Evolutionary conservation across 1,140 invertebrate species (phyloP).

Genomic region (Drosophila athabasca): DNA sequence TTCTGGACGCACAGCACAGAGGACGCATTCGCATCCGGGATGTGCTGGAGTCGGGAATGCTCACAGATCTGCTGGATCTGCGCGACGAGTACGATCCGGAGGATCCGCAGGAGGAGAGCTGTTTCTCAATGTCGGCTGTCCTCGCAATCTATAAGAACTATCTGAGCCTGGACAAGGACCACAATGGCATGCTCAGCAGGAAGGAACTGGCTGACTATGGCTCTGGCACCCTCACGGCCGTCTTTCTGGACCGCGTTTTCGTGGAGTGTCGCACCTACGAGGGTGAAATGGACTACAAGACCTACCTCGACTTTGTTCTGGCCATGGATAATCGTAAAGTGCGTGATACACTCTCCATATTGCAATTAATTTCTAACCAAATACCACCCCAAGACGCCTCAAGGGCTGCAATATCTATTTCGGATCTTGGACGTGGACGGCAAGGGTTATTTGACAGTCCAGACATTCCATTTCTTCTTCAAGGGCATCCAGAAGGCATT

Average conservation of each 20-base stretch:
- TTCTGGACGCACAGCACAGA: slow-evolving; percentile 94
- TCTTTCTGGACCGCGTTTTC: slow-evolving; percentile 96
- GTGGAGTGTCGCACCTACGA: slow-evolving; percentile 97
- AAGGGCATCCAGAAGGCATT: slow-evolving; percentile 96
- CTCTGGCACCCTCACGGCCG: slow-evolving; percentile 94
- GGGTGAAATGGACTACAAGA: slow-evolving; percentile 99
- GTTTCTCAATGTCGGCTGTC: slow-evolving; percentile 96
- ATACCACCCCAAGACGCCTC: slow-evolving; percentile 85
- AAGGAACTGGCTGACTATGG: slow-evolving; percentile 94
- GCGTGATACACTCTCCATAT: neutral
- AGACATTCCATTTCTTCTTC: slow-evolving; percentile 97
- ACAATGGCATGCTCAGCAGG: slow-evolving; percentile 97
- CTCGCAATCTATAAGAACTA: slow-evolving; percentile 96
- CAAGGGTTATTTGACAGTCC: slow-evolving; percentile 94
- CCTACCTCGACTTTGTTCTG: slow-evolving; percentile 96
- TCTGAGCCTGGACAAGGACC: slow-evolving; percentile 95
- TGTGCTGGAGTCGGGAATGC: slow-evolving; percentile 94
- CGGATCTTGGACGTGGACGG: slow-evolving; percentile 95
- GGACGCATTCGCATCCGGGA: slow-evolving; percentile 95
- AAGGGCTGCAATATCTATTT: slow-evolving; percentile 96
- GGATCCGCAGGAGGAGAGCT: slow-evolving; percentile 94
- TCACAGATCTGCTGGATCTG: slow-evolving; percentile 95
- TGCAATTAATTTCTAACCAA: neutral
- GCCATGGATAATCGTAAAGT: slow-evolving; percentile 96
- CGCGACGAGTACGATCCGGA: slow-evolving; percentile 89